A percentile compares a stretch with the other conserved stretches of the same genome.
These are phyloP conservation scores for Holcopasites calliopsidis DNA, from an alignment of 1,140 invertebrate species.

Conservation along the genomic window DNA sequence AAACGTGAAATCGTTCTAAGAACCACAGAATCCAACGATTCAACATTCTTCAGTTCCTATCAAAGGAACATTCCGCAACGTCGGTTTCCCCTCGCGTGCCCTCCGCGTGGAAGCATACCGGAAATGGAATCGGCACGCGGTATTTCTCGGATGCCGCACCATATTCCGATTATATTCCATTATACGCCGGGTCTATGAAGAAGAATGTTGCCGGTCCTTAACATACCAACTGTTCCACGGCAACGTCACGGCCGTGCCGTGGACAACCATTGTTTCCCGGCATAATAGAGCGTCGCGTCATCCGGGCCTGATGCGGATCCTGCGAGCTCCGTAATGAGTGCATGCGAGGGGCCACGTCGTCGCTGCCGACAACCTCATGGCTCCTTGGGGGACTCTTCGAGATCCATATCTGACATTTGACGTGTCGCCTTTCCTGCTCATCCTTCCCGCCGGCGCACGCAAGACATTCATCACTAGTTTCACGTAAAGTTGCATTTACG, in stretches of 20 bases:
- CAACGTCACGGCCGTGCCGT: conserved; percentile 19
- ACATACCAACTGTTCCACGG: conserved; percentile 31
- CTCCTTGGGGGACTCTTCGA: conserved; percentile 21
- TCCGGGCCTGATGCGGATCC: conserved; percentile 13
- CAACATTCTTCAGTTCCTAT: not conserved
- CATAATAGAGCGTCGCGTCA: conserved; percentile 41
- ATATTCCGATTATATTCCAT: conserved; percentile 40
- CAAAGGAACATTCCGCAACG: not conserved
- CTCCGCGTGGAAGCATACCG: not conserved
- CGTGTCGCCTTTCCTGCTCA: conserved; percentile 18
- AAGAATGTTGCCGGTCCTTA: conserved; percentile 26
- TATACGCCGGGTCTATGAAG: conserved; percentile 32
- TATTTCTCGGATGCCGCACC: conserved; percentile 1
- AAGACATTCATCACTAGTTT: conserved; percentile 5
- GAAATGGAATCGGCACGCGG: conserved; percentile 17
- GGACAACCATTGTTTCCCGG: conserved; percentile 34
- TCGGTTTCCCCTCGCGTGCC: not conserved
- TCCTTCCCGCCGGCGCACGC: not conserved
- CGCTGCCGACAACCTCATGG: conserved; percentile 26
- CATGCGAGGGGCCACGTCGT: conserved; percentile 21
- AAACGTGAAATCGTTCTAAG: too few relatives aligned
- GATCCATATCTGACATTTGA: conserved; percentile 57
- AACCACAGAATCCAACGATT: too few relatives aligned
- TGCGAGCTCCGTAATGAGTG: conserved; percentile 35
- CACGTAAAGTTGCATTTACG: too few relatives aligned